Conservation (phyloP, 2,113 vertebrate species). For the Tricholaema leucomelas region DNA sequence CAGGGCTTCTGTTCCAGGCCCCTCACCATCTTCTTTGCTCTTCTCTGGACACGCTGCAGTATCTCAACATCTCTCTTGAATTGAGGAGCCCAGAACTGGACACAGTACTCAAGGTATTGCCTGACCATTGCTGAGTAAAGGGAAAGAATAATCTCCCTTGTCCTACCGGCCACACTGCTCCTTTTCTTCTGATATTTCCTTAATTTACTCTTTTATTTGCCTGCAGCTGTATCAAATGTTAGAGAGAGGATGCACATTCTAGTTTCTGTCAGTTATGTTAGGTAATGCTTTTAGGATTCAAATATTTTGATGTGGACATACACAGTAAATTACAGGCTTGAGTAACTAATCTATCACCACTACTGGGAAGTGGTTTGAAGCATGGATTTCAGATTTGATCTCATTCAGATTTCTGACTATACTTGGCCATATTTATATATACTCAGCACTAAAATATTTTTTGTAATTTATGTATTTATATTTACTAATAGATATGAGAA, state of each 20-base stretch:
- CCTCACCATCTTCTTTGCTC: too few species aligned
- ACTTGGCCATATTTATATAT: not conserved
- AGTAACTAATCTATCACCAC: not conserved
- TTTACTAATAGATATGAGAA: not conserved
- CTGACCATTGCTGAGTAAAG: too few species aligned
- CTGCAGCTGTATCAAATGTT: not conserved
- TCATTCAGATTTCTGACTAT: not conserved
- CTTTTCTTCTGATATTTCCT: slow-evolving; percentile 13
- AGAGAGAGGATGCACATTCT: slow-evolving; percentile 33
- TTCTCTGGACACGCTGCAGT: too few species aligned
- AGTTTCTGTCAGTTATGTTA: slow-evolving; percentile 35
- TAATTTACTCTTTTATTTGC: slow-evolving; percentile 43
- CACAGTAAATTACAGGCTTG: slow-evolving; percentile 13
- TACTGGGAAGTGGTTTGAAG: not conserved
- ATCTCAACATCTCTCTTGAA: too few species aligned
- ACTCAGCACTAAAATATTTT: not conserved
- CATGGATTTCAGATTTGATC: not conserved
- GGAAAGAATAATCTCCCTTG: too few species aligned
- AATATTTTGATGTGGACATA: slow-evolving; percentile 41
- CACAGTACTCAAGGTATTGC: too few species aligned
- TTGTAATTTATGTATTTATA: not conserved
- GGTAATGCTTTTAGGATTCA: slow-evolving; percentile 48
- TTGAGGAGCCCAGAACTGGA: too few species aligned
- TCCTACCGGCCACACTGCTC: too few species aligned
- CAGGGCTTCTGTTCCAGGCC: too few species aligned